Conservation (phyloP, 2,888 invertebrate species). For the Poecilobothrus nobilitatus region DNA sequence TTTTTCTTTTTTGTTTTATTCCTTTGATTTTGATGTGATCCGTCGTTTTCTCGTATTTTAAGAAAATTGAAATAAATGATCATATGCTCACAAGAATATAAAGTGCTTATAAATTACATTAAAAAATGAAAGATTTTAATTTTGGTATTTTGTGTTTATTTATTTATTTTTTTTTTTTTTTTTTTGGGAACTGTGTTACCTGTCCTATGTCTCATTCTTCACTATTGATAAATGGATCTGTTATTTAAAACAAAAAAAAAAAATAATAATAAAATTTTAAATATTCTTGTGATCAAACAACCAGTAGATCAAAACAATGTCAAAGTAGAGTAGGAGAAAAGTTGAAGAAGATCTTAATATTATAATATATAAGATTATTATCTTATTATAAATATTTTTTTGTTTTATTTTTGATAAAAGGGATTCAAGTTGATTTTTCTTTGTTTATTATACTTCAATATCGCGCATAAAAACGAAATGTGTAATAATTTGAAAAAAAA, state of each 20-base stretch:
- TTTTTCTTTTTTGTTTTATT: not conserved
- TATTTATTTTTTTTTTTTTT: no score
- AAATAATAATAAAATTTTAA: no score
- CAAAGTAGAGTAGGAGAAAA: not conserved
- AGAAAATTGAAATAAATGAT: conserved; percentile 4
- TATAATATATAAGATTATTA: not conserved
- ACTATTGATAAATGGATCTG: not conserved
- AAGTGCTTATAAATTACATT: not conserved
- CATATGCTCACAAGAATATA: not conserved
- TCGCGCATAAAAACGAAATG: no score
- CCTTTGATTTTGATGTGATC: not conserved
- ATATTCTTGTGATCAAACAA: no score
- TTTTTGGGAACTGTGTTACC: not conserved
- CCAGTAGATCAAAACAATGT: no score
- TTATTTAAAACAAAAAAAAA: no score
- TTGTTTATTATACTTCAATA: no score
- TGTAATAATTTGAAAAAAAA: no score
- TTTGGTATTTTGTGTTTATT: no score
- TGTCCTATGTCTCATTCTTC: not conserved
- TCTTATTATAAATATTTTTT: not conserved
- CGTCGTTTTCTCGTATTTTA: not conserved
- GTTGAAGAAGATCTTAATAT: not conserved
- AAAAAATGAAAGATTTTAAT: no score
- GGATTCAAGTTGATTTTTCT: no score
- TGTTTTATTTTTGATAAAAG: not conserved